Conservation (phyloP, 2,888 invertebrate genomes). For the Caenorhabditis virilis region DNA sequence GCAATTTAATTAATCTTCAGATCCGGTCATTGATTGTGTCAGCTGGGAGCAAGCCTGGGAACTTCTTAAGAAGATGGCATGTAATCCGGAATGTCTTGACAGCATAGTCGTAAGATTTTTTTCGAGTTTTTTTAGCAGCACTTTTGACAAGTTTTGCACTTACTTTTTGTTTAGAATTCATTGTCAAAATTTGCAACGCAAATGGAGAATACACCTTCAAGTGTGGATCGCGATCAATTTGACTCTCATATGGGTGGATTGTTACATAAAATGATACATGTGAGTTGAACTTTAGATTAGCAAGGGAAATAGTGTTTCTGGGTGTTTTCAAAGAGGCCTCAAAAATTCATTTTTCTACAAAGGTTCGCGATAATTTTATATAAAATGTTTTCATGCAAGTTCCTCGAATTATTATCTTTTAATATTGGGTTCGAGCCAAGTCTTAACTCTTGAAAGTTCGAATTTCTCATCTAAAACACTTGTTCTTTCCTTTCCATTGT, state of each 20-base stretch:
- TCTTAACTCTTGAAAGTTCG: too few relatives aligned
- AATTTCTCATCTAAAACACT: too few relatives aligned
- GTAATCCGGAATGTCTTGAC: conserved; percentile 74
- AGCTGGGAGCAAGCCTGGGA: conserved; percentile 72
- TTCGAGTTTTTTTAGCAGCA: background rate
- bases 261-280: conserved; percentile 72
- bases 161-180: conserved; percentile 39
- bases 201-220: conserved; percentile 50
- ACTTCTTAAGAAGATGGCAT: conserved; percentile 73
- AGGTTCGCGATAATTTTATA: too few relatives aligned
- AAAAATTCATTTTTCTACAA: too few relatives aligned
- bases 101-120: conserved; percentile 70
- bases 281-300: conserved; percentile 58
- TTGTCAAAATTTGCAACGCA: conserved; percentile 56
- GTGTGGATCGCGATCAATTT: conserved; percentile 68
- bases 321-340: too few relatives aligned
- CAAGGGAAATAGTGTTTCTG: too few relatives aligned
- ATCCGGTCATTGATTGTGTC: conserved; percentile 55
- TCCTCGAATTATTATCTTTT: too few relatives aligned
- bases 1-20: too few relatives aligned
- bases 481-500: too few relatives aligned
- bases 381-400: too few relatives aligned
- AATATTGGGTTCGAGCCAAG: too few relatives aligned
- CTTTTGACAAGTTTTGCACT: background rate
- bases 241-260: conserved; percentile 71